Percentiles rank a stretch among this genome's conserved stretches.
Conservation (phyloP, 2,888 invertebrate genomes). For the Trachelus troglodyta region DNA sequence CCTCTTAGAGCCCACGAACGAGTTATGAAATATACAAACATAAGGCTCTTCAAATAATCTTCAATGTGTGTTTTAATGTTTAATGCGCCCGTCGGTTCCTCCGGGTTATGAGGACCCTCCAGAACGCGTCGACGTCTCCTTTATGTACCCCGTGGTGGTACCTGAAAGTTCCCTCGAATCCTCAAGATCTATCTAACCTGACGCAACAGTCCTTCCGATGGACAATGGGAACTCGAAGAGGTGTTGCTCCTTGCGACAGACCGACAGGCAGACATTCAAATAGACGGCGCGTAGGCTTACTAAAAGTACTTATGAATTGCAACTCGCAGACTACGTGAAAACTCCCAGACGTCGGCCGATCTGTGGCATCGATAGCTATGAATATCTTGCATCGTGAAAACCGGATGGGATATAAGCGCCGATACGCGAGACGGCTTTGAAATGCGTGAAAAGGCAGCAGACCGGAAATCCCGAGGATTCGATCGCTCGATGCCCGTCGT, state of each 20-base stretch:
- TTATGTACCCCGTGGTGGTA: conserved; percentile 3
- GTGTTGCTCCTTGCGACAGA: conserved; percentile 3
- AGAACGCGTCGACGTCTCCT: conserved; percentile 1
- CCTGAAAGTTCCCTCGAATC: conserved; percentile 16
- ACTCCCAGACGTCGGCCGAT: background rate
- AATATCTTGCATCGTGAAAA: background rate
- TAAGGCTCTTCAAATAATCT: conserved; percentile 54
- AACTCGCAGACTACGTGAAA: background rate
- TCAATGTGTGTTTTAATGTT: conserved; percentile 45
- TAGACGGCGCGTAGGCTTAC: background rate
- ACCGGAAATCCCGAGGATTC: conserved; percentile 32
- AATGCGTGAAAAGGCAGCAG: conserved; percentile 38
- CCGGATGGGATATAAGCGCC: conserved; percentile 15
- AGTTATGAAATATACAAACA: conserved; percentile 62
- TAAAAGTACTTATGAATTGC: background rate
- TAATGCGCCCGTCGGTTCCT: conserved; percentile 39
- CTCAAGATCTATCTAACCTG: conserved; percentile 27
- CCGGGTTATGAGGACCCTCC: conserved; percentile 1
- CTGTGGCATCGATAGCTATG: background rate
- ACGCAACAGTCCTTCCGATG: conserved; percentile 19
- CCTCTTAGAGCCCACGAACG: conserved; percentile 35
- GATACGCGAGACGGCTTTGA: conserved; percentile 23
- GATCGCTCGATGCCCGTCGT: background rate
- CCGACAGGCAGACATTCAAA: background rate
- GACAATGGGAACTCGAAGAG: conserved; percentile 21